Conservation (phyloP, 2,113 vertebrate genomes). For the Eurypyga helias region DNA sequence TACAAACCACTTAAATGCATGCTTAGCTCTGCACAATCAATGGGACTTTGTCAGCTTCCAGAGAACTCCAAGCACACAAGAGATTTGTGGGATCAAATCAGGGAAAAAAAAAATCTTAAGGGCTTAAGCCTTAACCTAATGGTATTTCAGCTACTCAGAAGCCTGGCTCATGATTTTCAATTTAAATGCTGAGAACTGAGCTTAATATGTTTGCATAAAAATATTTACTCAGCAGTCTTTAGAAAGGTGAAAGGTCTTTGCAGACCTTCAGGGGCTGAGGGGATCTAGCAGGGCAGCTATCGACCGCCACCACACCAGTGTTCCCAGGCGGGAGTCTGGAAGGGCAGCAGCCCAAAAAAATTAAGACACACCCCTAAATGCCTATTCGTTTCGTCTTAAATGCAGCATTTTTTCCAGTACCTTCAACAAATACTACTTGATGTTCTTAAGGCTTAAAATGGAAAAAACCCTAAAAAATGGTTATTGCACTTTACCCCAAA, state of each 20-base stretch:
- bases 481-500: neutral
- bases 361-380: neutral
- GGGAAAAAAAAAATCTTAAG: neutral
- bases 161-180: neutral
- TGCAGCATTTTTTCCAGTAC: neutral
- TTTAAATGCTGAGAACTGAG: neutral
- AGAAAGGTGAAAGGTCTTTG: neutral
- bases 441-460: neutral
- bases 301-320: fast-evolving
- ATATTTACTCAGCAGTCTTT: neutral
- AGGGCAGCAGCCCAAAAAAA: neutral
- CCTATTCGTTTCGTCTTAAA: neutral
- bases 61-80: neutral
- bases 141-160: neutral
- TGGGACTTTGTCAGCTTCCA: neutral
- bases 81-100: constrained; percentile 37
- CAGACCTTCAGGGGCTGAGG: neutral
- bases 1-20: constrained; percentile 29
- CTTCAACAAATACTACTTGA: neutral
- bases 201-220: neutral
- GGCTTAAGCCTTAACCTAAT: constrained; percentile 17
- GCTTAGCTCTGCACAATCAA: constrained; percentile 27
- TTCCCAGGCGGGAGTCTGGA: neutral
- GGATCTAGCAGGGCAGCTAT: neutral
- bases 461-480: neutral